Evolutionary conservation across 2,797 vertebrate species (phyloP).

Genomic region (Vultur gryphus): DNA sequence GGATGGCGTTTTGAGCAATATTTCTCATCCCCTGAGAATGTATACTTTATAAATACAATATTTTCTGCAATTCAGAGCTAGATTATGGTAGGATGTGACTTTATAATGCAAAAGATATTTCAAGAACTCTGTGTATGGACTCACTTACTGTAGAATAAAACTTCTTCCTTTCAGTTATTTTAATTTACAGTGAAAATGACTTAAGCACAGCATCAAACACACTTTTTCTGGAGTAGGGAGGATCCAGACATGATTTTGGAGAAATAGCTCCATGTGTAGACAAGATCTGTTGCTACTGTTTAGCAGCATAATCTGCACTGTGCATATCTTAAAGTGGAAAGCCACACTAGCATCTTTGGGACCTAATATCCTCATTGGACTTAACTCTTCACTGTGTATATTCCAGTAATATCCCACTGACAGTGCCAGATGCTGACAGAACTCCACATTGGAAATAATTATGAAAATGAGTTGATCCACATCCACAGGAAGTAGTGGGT

Average conservation of each 20-base stretch:
- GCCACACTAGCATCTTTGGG: background rate
- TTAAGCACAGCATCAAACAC: background rate
- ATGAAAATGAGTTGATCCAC: background rate
- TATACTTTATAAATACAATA: background rate
- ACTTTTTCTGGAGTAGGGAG: background rate
- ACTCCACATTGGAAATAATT: background rate
- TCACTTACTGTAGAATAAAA: conserved; percentile 2
- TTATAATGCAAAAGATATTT: conserved; percentile 21
- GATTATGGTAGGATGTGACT: background rate
- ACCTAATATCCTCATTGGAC: background rate
- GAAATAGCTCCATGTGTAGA: conserved; percentile 1
- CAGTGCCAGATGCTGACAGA: background rate
- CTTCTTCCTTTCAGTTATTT: background rate
- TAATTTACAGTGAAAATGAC: background rate
- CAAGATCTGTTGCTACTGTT: conserved; percentile 38
- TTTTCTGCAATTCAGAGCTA: background rate
- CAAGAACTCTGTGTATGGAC: background rate
- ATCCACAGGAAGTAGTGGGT: background rate
- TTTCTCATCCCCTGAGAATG: conserved; percentile 6
- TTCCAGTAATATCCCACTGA: background rate
- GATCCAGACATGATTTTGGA: background rate
- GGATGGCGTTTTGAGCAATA: background rate
- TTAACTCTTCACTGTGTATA: background rate
- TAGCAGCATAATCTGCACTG: background rate
- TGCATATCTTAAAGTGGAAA: background rate